Percentiles rank a stretch among this genome's conserved stretches.
Conservation (phyloP, 2,888 invertebrate species). For the Clostera curtula region DNA sequence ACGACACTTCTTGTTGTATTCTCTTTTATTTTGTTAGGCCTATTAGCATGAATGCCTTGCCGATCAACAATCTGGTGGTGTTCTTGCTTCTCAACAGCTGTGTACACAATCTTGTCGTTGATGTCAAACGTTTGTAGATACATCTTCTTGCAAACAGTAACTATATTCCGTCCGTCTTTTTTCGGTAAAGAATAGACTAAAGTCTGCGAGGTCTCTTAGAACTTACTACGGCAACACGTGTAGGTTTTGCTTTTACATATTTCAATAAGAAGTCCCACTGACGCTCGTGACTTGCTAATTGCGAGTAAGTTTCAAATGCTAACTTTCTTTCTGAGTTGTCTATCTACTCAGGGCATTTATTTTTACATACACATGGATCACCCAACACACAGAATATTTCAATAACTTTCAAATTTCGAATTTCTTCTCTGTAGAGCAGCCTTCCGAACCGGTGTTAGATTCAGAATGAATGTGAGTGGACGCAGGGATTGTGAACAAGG, state of each 20-base stretch:
- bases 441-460: too few species aligned
- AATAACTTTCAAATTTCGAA: too few species aligned
- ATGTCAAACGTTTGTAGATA: slow-evolving; percentile 2
- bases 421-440: too few species aligned
- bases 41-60: neutral
- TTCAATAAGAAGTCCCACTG: slow-evolving; percentile 3
- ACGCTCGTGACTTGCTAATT: slow-evolving; percentile 3
- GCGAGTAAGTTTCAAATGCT: slow-evolving; percentile 2
- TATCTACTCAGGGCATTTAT: too few species aligned
- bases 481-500: too few species aligned
- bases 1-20: too few species aligned
- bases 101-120: slow-evolving; percentile 2
- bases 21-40: slow-evolving; percentile 1
- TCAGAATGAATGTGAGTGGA: too few species aligned
- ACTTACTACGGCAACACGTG: slow-evolving; percentile 2
- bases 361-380: too few species aligned
- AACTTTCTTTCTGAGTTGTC: too few species aligned
- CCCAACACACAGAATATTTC: too few species aligned
- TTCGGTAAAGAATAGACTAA: slow-evolving; percentile 1
- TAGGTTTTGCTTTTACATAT: slow-evolving; percentile 3
- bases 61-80: too few species aligned
- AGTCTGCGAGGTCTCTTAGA: slow-evolving; percentile 2
- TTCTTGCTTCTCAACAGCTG: slow-evolving; percentile 3
- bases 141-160: too few species aligned
- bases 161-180: neutral